Percentiles rank a stretch among this genome's conserved stretches.
Evolutionary conservation across 2,113 vertebrate species (phyloP).

Genomic region (Struthidea cinerea): DNA sequence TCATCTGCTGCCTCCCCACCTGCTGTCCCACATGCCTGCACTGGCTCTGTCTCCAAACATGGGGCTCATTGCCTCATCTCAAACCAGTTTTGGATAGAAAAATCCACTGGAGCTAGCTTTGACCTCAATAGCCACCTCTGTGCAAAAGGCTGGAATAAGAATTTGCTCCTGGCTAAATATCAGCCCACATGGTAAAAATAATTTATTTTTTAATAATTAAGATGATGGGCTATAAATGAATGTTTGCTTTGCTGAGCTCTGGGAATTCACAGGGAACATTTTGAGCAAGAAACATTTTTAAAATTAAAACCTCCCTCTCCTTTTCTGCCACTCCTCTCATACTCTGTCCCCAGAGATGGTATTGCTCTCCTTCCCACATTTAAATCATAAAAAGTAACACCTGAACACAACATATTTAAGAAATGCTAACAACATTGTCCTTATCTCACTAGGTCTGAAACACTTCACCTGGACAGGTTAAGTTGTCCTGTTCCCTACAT

Average conservation of each 20-base stretch:
- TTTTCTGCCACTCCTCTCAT: neutral
- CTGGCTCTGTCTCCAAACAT: neutral
- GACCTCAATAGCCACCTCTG: neutral
- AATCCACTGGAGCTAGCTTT: neutral
- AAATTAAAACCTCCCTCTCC: conserved; percentile 13
- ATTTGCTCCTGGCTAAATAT: conserved; percentile 28
- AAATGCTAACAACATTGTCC: neutral
- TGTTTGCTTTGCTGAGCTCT: neutral
- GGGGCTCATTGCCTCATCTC: neutral
- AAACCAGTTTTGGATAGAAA: neutral
- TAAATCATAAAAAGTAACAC: neutral
- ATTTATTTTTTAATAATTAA: conserved; percentile 56
- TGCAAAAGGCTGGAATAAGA: neutral
- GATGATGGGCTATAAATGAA: conserved; percentile 23
- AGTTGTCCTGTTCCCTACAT: neutral
- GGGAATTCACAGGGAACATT: conserved; percentile 29
- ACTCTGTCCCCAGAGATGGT: neutral
- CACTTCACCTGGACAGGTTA: neutral
- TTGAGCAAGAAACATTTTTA: conserved; percentile 4
- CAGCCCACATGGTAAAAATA: conserved; percentile 19
- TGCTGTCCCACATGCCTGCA: neutral
- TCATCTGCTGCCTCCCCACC: neutral
- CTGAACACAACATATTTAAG: neutral
- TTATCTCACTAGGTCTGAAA: neutral
- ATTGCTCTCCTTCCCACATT: neutral